Percentiles rank a stretch among this genome's conserved stretches.
Conservation (phyloP, 2,113 vertebrate genomes). For the Pseudorhombus dupliciocellatus region DNA sequence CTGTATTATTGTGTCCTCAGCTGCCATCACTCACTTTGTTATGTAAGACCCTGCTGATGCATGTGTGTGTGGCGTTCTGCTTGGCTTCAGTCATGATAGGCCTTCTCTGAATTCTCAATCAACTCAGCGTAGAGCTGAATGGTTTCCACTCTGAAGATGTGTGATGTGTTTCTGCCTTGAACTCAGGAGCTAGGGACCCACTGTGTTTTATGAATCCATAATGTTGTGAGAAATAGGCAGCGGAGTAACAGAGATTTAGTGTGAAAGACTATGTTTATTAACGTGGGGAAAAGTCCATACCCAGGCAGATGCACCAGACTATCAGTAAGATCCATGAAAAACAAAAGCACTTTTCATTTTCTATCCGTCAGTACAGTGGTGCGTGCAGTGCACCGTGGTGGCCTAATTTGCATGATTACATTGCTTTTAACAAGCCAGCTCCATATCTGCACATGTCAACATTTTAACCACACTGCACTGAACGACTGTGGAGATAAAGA, state of each 20-base stretch:
- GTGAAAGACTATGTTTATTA: not conserved
- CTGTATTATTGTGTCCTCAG: slow-evolving; percentile 72
- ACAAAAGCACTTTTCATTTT: not conserved
- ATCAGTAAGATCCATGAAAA: not conserved
- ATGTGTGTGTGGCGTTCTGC: slow-evolving; percentile 40
- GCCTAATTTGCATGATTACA: not conserved
- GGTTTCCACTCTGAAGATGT: slow-evolving; percentile 6
- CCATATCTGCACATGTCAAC: not conserved
- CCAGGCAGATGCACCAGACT: not conserved
- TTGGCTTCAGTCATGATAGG: slow-evolving; percentile 38
- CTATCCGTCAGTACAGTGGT: not conserved
- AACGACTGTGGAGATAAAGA: not conserved
- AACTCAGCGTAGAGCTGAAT: slow-evolving; percentile 1
- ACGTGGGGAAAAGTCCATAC: not conserved
- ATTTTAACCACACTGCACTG: not conserved
- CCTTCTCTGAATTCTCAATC: slow-evolving; percentile 47
- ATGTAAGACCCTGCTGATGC: slow-evolving; percentile 63
- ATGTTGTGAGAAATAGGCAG: not conserved
- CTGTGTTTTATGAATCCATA: slow-evolving; percentile 9
- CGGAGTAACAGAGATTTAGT: not conserved
- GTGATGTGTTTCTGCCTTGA: slow-evolving; percentile 4
- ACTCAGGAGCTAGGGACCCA: not conserved
- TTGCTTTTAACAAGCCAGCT: not conserved
- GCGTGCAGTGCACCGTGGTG: not conserved
- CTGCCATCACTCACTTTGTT: slow-evolving; percentile 75